A percentile compares a stretch with the other conserved stretches of the same genome.
These are phyloP conservation scores for Heliothis peltigera DNA, from an alignment of 2,888 invertebrate species.

Conservation along the genomic window DNA sequence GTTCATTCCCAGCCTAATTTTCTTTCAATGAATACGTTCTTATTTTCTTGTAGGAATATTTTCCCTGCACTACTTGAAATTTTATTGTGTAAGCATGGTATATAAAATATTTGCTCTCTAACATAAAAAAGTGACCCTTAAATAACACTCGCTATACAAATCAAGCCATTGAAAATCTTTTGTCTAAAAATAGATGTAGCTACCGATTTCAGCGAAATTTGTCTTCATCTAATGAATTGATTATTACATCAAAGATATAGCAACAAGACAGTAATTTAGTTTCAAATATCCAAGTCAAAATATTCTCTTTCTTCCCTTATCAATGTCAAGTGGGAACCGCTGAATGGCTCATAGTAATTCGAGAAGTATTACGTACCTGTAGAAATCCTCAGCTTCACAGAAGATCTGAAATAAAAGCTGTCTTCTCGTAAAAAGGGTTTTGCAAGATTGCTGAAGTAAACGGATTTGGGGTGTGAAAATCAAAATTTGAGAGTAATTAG, in stretches of 20 bases:
- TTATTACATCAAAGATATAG: background rate
- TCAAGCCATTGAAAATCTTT: no score
- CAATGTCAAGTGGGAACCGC: conserved; percentile 31
- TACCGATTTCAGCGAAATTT: no score
- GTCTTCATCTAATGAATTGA: background rate
- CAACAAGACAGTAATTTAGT: conserved; percentile 13
- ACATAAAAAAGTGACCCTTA: no score
- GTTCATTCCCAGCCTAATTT: no score
- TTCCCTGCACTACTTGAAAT: no score
- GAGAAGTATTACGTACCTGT: conserved; percentile 25
- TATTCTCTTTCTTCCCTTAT: conserved; percentile 15
- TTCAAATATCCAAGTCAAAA: conserved; percentile 27
- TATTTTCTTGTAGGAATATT: no score
- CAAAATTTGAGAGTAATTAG: background rate
- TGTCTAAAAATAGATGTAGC: no score
- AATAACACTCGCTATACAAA: no score
- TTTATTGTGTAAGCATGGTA: no score
- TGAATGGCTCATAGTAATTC: conserved; percentile 24
- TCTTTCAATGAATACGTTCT: no score
- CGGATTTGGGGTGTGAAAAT: background rate
- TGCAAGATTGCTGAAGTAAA: background rate
- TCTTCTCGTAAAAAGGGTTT: background rate
- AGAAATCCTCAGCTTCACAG: background rate
- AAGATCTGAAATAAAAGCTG: background rate
- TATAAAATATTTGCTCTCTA: no score